phyloP scores from a whole-genome alignment of 2,888 invertebrate genomes.

The Seira sanloemensis region DNA sequence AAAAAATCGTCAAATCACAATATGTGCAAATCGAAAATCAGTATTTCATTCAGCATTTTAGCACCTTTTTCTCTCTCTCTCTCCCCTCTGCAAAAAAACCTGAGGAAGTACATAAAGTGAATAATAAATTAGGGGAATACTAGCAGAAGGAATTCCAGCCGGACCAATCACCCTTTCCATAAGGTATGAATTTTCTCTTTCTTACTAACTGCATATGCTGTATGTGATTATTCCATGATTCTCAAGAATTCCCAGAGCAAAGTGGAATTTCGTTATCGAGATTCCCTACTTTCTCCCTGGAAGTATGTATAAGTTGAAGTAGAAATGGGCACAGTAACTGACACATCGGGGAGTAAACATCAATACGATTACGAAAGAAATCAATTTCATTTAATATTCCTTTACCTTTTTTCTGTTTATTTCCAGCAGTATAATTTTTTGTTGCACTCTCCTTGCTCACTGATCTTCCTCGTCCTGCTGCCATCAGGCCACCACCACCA shows the following conservation, averaged over 20 bases:
- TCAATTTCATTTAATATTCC: neutral
- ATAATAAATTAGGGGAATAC: neutral
- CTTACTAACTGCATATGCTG: neutral
- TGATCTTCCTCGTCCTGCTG: neutral
- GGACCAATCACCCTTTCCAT: slow-evolving; percentile 56
- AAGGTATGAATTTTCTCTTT: neutral
- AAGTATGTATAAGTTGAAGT: too few relatives aligned
- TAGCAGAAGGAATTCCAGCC: slow-evolving; percentile 20
- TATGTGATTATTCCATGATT: slow-evolving; percentile 7
- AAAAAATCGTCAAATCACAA: neutral
- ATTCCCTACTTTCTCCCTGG: neutral
- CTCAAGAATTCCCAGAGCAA: neutral
- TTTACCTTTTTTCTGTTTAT: neutral
- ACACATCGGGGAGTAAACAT: neutral
- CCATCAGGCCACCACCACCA: too few relatives aligned
- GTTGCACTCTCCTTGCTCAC: neutral
- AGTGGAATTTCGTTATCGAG: neutral
- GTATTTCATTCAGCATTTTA: neutral
- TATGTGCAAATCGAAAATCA: neutral
- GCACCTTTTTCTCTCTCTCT: neutral
- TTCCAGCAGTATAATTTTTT: slow-evolving; percentile 3
- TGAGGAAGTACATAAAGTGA: neutral
- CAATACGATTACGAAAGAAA: neutral
- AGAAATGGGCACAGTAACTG: neutral
- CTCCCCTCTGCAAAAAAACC: neutral